A percentile compares a stretch with the other conserved stretches of the same genome.
These are phyloP conservation scores for Leptopterna dolabrata DNA, from an alignment of 2,888 invertebrate genomes.

Conservation along the genomic window DNA sequence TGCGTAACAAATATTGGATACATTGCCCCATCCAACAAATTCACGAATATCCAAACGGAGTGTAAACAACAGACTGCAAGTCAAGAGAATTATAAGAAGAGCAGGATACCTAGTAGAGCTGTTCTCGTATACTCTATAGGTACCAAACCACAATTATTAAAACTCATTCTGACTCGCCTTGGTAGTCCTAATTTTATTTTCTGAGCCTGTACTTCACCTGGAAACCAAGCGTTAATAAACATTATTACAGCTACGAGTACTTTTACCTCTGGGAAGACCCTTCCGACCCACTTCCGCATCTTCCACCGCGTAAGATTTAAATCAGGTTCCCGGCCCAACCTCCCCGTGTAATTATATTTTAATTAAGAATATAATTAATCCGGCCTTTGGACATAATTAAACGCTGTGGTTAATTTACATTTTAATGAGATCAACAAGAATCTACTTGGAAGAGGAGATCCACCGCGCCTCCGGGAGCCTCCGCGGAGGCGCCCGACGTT, in stretches of 20 bases:
- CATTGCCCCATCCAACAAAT: too few relatives aligned
- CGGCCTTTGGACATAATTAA: constrained; percentile 60
- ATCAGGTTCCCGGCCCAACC: constrained; percentile 52
- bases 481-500: neutral
- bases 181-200: neutral
- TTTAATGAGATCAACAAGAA: constrained; percentile 59
- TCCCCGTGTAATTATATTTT: constrained; percentile 59
- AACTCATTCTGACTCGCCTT: too few relatives aligned
- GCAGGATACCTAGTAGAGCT: too few relatives aligned
- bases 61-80: too few relatives aligned
- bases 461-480: neutral
- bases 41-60: too few relatives aligned
- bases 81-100: too few relatives aligned
- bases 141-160: too few relatives aligned
- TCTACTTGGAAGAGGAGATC: constrained; percentile 41
- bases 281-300: neutral
- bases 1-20: too few relatives aligned
- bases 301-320: constrained; percentile 57
- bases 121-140: too few relatives aligned
- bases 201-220: neutral
- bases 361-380: constrained; percentile 61
- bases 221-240: constrained; percentile 34
- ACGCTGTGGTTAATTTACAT: constrained; percentile 60
- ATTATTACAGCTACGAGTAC: constrained; percentile 8
- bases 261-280: constrained; percentile 8